Percentiles rank a stretch among this genome's conserved stretches.
phyloP scores from a whole-genome alignment of 1,140 invertebrate genomes.

The Anoplophora glabripennis region DNA sequence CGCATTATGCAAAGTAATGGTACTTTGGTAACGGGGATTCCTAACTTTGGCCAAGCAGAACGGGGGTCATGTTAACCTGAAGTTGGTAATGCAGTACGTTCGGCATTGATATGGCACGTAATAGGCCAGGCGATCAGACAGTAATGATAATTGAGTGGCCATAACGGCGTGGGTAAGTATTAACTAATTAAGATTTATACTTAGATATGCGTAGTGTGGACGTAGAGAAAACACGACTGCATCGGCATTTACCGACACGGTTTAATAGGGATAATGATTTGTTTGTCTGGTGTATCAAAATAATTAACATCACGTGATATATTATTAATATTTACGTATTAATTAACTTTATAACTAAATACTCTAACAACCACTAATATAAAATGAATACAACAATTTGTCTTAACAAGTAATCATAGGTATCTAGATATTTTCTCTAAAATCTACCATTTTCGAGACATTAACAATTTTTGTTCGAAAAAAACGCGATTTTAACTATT shows the following conservation, averaged over 20 bases:
- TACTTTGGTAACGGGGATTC: conserved; percentile 19
- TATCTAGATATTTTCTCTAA: too few species aligned
- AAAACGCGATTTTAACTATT: too few species aligned
- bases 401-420: too few species aligned
- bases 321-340: too few species aligned
- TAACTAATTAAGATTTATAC: conserved; percentile 44
- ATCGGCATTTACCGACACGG: conserved; percentile 23
- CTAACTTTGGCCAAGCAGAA: neutral
- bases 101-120: conserved; percentile 35
- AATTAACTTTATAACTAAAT: too few species aligned
- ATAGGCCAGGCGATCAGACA: conserved; percentile 32
- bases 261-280: conserved; percentile 12
- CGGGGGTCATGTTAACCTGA: conserved; percentile 22
- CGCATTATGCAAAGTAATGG: conserved; percentile 25
- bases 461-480: too few species aligned
- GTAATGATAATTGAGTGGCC: conserved; percentile 42
- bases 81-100: conserved; percentile 23
- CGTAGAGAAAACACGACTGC: conserved; percentile 26
- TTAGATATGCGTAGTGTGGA: conserved; percentile 37
- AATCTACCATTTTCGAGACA: too few species aligned
- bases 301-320: neutral
- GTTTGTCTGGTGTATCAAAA: conserved; percentile 18
- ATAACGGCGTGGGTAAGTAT: conserved; percentile 40
- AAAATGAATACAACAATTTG: too few species aligned
- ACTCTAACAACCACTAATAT: too few species aligned